Evolutionary conservation across 2,888 invertebrate species (phyloP).

Genomic region (Tryphoninae sp.): DNA sequence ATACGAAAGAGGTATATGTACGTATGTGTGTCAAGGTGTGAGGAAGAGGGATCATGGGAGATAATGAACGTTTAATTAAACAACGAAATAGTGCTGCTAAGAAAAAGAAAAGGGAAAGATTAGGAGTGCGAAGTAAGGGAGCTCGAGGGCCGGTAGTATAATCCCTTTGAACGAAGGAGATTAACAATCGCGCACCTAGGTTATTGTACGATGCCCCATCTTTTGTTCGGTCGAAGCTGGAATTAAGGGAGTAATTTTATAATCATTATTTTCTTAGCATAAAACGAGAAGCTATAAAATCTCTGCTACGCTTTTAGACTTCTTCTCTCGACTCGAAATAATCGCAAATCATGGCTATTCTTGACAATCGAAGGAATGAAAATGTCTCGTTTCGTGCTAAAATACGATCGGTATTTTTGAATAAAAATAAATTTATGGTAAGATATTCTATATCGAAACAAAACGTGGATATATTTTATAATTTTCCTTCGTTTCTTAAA

Average conservation of each 20-base stretch:
- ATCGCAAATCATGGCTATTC: neutral
- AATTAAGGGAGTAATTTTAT: slow-evolving; percentile 31
- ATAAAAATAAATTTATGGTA: no score
- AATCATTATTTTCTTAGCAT: slow-evolving; percentile 1
- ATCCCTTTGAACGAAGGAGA: slow-evolving; percentile 34
- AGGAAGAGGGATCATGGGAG: slow-evolving; percentile 13
- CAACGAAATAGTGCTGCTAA: neutral
- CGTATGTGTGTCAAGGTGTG: neutral
- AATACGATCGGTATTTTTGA: no score
- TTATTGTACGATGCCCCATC: slow-evolving; percentile 1
- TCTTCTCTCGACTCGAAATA: no score
- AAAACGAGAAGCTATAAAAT: neutral
- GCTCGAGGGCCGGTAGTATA: slow-evolving; percentile 5
- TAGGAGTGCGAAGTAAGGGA: neutral
- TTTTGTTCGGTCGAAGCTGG: neutral
- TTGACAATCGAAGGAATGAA: neutral
- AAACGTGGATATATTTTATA: no score
- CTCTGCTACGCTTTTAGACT: no score
- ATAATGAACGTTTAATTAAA: slow-evolving; percentile 36
- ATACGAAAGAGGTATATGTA: neutral
- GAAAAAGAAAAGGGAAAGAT: slow-evolving; percentile 10
- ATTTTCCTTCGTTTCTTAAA: no score
- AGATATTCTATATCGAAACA: no score
- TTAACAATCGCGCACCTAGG: slow-evolving; percentile 17
- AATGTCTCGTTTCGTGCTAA: neutral